Evolutionary conservation across 2,797 vertebrate species (phyloP).

Genomic region (Emys orbicularis): DNA sequence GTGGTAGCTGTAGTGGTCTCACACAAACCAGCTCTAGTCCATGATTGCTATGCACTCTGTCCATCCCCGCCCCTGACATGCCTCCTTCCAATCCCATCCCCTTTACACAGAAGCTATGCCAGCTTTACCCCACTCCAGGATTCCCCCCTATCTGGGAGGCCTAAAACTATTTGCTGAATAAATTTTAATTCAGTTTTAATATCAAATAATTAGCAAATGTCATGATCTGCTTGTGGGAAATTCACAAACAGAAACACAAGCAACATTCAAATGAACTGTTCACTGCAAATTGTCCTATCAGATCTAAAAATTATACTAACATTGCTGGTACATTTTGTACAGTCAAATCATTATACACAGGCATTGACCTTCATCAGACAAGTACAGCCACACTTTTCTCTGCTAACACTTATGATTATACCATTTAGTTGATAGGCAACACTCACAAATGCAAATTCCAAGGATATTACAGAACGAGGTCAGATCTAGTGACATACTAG

Average conservation of each 20-base stretch:
- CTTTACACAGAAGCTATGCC: conserved; percentile 37
- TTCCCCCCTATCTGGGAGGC: not conserved
- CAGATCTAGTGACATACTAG: not conserved
- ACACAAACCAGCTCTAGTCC: not conserved
- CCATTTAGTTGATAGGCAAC: conserved; percentile 32
- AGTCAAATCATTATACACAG: conserved; percentile 55
- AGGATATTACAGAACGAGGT: conserved; percentile 16
- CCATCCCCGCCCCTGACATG: accelerated
- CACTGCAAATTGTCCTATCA: conserved; percentile 63
- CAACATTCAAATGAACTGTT: conserved; percentile 24
- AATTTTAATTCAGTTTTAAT: not conserved
- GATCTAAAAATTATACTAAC: conserved; percentile 44
- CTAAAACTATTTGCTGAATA: conserved; percentile 5
- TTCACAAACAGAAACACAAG: conserved; percentile 51
- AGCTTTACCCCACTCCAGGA: not conserved
- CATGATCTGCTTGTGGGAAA: conserved; percentile 31
- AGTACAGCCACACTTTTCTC: not conserved
- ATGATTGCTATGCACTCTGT: not conserved
- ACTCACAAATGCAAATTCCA: conserved; percentile 3
- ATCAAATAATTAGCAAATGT: conserved; percentile 13
- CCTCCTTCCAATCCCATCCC: not conserved
- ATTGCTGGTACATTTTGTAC: conserved; percentile 34
- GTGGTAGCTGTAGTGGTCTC: accelerated
- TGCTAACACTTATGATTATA: not conserved
- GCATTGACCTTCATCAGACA: conserved; percentile 67